Percentiles rank a stretch among this genome's conserved stretches.
phyloP scores from a whole-genome alignment of 2,113 vertebrate genomes.

The Xiphophorus couchianus region DNA sequence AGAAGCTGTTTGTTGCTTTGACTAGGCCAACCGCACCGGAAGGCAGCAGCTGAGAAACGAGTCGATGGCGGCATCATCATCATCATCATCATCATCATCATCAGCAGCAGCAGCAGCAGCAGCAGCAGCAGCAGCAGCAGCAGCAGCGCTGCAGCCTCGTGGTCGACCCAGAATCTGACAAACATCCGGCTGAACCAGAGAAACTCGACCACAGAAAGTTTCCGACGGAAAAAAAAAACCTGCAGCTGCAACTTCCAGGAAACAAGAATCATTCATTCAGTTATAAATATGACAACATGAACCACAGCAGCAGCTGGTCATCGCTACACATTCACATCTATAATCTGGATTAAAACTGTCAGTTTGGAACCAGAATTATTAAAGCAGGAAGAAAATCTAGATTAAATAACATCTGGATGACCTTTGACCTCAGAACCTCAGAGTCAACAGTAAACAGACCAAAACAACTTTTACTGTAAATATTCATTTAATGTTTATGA shows the following conservation, averaged over 20 bases:
- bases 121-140: slow-evolving; percentile 3
- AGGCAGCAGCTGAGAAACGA: slow-evolving; percentile 9
- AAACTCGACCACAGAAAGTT: slow-evolving; percentile 30
- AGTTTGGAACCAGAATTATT: too few relatives aligned
- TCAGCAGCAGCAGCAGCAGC: neutral
- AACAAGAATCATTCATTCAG: neutral
- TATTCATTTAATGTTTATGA: too few relatives aligned
- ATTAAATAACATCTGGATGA: too few relatives aligned
- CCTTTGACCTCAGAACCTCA: too few relatives aligned
- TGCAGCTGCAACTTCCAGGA: neutral
- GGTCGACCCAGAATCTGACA: slow-evolving; percentile 23
- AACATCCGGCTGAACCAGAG: slow-evolving; percentile 47
- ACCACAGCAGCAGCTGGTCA: too few relatives aligned
- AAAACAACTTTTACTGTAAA: too few relatives aligned
- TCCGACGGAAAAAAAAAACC: slow-evolving; percentile 5
- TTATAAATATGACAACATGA: neutral
- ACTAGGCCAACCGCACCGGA: slow-evolving; percentile 43
- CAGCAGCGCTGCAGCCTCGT: slow-evolving; percentile 12
- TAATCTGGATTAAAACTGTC: too few relatives aligned
- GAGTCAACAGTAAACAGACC: too few relatives aligned
- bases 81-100: too few relatives aligned
- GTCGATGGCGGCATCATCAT: too few relatives aligned
- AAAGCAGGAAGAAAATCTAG: too few relatives aligned
- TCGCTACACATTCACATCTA: too few relatives aligned
- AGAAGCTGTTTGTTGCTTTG: slow-evolving; percentile 3